Base-by-base conservation (phyloP, 2,797 vertebrate genomes). In the Megaceryle alcyon region DNA sequence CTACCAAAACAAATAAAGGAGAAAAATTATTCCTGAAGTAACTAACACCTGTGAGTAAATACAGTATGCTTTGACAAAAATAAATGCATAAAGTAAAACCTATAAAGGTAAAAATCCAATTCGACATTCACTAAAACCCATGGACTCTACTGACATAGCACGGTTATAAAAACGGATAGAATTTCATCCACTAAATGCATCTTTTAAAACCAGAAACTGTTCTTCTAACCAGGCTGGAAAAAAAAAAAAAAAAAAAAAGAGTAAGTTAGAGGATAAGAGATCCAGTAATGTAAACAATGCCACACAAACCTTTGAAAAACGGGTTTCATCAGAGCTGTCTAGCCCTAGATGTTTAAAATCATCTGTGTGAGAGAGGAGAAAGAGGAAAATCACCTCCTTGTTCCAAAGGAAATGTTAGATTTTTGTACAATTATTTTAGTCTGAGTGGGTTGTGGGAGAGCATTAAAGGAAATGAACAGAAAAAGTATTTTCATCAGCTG, bases 391-490 rank as follows among this genome's bases (percentile, higher is more conserved):
- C 86, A 72, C 25, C 48, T 90, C 68, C 41, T 87, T 85, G 49
- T 83, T 95, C 71, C 69, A 87, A 78, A 93, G 35, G 72, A 94
- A 94, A 88, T 20, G 65, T 59, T 93, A 81, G 49, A 61, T 39
- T 89, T 95, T 86, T 92, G 68, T 66, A 92, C 57, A 84, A 73
- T 90, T 95, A 86, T 94, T 96, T 93, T 79, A 96, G 75, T 92
- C 94, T 88, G 88, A 94, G 82, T 90, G 68, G 60, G 75, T 82
- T 91, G 91, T 41, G 39, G 39, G 35, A 92, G 33, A 85, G 25
- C 88, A 86, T 90, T 95, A 86, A 90, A 88, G 71, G 68, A 90
- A 95, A 93, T 46, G n/a, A 94, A 54, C 46, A 89, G 90, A 96
- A 75, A 65, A 96, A 80, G n/a, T 75, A 60, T 89, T 94, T 89